Percentiles rank a stretch among this genome's conserved stretches.
These are phyloP conservation scores for Oplegnathus fasciatus DNA, from an alignment of 2,113 vertebrate genomes.

Conservation along the genomic window DNA sequence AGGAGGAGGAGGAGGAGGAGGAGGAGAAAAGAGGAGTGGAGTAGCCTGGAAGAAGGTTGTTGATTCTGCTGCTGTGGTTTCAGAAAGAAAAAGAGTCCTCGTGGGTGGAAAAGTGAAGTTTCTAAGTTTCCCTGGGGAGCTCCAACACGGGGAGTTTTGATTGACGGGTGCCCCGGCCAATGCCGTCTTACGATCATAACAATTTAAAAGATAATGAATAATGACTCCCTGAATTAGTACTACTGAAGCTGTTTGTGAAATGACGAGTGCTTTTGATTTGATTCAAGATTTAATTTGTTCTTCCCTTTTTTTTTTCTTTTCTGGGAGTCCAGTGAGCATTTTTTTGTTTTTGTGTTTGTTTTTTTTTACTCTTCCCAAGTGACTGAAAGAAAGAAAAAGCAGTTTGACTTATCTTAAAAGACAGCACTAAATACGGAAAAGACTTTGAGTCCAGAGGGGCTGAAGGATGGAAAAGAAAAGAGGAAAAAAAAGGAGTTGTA, in stretches of 20 bases:
- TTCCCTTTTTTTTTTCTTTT: constrained; percentile 40
- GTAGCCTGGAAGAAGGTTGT: neutral
- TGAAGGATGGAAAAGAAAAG: constrained; percentile 22
- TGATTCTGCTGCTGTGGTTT: constrained; percentile 31
- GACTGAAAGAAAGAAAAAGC: constrained; percentile 59
- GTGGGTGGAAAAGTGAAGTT: constrained; percentile 8
- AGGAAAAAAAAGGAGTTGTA: constrained; percentile 25
- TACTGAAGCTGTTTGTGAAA: constrained; percentile 57
- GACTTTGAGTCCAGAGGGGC: constrained; percentile 34
- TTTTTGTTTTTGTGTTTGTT: neutral
- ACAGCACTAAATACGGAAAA: constrained; percentile 61
- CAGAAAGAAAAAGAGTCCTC: constrained; percentile 1
- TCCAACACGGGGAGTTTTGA: neutral
- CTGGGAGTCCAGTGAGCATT: constrained; percentile 13
- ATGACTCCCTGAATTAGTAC: constrained; percentile 45
- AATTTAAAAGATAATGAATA: constrained; percentile 21
- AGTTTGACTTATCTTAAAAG: constrained; percentile 48
- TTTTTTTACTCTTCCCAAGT: constrained; percentile 49
- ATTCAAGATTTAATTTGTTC: constrained; percentile 30
- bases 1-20: constrained; percentile 27
- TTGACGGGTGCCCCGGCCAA: constrained; percentile 13
- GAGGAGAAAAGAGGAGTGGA: no score
- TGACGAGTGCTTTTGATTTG: constrained; percentile 15
- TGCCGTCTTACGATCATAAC: constrained; percentile 19
- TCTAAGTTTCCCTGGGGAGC: constrained; percentile 16